Conservation (phyloP, 2,888 invertebrate species). For the Cistogaster globosa region DNA sequence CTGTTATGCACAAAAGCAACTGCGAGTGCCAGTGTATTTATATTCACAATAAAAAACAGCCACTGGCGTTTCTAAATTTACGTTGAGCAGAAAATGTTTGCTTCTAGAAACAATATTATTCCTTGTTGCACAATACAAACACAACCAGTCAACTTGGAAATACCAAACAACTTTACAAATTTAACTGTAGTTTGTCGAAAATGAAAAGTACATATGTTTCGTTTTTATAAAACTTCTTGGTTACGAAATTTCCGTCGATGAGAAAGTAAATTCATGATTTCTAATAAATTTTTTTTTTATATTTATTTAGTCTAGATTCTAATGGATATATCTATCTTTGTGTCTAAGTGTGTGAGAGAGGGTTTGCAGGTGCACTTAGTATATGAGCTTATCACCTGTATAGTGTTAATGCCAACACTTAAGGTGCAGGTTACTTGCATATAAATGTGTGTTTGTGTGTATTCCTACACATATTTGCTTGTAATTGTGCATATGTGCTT, state of each 20-base stretch:
- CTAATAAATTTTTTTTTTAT: slow-evolving; percentile 4
- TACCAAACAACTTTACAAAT: neutral
- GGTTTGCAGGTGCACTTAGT: neutral
- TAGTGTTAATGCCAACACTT: slow-evolving; percentile 67
- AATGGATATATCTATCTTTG: neutral
- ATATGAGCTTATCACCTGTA: slow-evolving; percentile 63
- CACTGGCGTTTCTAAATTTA: slow-evolving; percentile 43
- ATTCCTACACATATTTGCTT: neutral
- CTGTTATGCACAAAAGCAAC: neutral
- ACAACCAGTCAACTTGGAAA: neutral
- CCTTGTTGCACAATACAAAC: neutral
- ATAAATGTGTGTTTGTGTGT: neutral
- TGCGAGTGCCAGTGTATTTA: neutral
- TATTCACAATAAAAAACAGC: slow-evolving; percentile 3
- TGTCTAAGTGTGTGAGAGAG: neutral
- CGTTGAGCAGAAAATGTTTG: slow-evolving; percentile 40
- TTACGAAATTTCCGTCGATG: slow-evolving; percentile 17
- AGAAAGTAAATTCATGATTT: slow-evolving; percentile 23
- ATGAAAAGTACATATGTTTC: slow-evolving; percentile 2
- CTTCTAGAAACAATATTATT: slow-evolving; percentile 33
- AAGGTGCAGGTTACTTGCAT: slow-evolving; percentile 47
- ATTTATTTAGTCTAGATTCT: neutral
- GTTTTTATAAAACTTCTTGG: neutral
- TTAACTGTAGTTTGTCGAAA: neutral
- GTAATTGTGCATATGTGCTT: neutral